phyloP scores from a whole-genome alignment of 1,140 invertebrate species.

The Hylaeus anthracinus region DNA sequence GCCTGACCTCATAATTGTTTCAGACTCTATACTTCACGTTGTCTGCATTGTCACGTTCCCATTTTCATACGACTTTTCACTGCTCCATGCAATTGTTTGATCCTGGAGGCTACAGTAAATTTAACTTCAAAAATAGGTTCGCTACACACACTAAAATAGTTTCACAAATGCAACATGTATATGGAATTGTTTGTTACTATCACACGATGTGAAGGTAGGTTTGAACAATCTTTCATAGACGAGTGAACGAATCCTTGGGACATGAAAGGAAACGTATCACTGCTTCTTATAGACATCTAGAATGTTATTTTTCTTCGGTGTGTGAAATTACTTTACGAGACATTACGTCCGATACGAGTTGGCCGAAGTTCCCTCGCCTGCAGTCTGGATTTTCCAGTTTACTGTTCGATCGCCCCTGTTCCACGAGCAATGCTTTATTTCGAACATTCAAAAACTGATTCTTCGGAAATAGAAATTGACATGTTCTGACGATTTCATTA shows the following conservation, averaged over 20 bases:
- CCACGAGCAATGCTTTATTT: background rate
- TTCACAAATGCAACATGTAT: too few relatives aligned
- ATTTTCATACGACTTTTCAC: background rate
- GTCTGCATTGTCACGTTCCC: too few relatives aligned
- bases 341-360: background rate
- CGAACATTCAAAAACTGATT: background rate
- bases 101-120: too few relatives aligned
- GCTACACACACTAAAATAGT: too few relatives aligned
- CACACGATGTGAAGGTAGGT: background rate
- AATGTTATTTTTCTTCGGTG: slow-evolving; percentile 6
- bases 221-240: background rate
- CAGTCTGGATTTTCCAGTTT: slow-evolving; percentile 5
- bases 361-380: background rate
- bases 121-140: too few relatives aligned
- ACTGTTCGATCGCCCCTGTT: background rate
- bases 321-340: slow-evolving; percentile 2
- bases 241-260: background rate
- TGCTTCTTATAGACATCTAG: background rate
- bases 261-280: background rate
- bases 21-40: too few relatives aligned
- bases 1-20: too few relatives aligned
- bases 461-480: background rate
- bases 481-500: background rate
- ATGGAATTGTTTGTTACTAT: background rate
- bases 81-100: too few relatives aligned